A percentile compares a stretch with the other conserved stretches of the same genome.
phyloP scores from a whole-genome alignment of 1,140 invertebrate species.

The Drosophila malerkotliana region DNA sequence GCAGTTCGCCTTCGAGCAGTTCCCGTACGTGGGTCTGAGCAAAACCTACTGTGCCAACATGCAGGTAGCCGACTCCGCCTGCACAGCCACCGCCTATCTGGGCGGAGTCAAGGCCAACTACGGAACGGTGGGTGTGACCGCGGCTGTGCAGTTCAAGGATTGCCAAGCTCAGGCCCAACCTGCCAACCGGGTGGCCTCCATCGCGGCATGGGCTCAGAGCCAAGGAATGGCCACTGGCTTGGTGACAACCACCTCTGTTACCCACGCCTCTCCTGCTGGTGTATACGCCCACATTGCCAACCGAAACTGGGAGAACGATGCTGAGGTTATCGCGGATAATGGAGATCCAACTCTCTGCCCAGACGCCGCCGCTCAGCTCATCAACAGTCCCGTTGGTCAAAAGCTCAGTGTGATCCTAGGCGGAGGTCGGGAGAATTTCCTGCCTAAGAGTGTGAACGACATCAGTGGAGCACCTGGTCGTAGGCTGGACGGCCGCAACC shows the following conservation, averaged over 20 bases:
- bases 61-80: slow-evolving; percentile 88
- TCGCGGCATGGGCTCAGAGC: slow-evolving; percentile 89
- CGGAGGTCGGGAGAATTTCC: slow-evolving; percentile 89
- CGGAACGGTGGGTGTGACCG: slow-evolving; percentile 90
- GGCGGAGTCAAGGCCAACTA: slow-evolving; percentile 92
- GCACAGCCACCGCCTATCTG: slow-evolving; percentile 90
- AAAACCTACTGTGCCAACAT: slow-evolving; percentile 90
- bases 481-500: slow-evolving; percentile 88
- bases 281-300: slow-evolving; percentile 90
- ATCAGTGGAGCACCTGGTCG: slow-evolving; percentile 71
- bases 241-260: slow-evolving; percentile 91
- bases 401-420: slow-evolving; percentile 89
- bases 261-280: slow-evolving; percentile 91
- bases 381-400: slow-evolving; percentile 87
- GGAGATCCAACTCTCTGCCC: slow-evolving; percentile 84
- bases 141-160: slow-evolving; percentile 86
- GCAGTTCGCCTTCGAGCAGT: slow-evolving; percentile 88
- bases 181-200: slow-evolving; percentile 86
- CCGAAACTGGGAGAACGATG: slow-evolving; percentile 91
- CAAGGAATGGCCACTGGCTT: slow-evolving; percentile 88
- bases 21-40: slow-evolving; percentile 74
- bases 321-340: slow-evolving; percentile 84
- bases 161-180: slow-evolving; percentile 85
- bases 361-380: slow-evolving; percentile 90
- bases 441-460: slow-evolving; percentile 85